Percentiles rank a stretch among this genome's conserved stretches.
Conservation (phyloP, 2,113 vertebrate species). For the Cynocephalus volans region DNA sequence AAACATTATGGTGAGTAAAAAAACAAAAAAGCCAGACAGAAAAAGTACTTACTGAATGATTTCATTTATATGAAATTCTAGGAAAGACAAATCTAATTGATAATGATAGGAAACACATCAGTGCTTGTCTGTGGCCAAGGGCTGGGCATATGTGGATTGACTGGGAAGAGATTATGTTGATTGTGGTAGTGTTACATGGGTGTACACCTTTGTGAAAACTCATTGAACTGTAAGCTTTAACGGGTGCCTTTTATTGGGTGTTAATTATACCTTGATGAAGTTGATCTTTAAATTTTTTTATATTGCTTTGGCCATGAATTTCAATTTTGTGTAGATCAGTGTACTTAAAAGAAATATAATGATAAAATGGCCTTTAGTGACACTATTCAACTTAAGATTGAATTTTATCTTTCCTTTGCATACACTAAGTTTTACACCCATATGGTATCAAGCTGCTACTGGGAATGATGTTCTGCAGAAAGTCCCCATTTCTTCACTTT, state of each 20-base stretch:
- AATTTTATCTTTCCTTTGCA: slow-evolving; percentile 32
- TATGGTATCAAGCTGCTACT: background rate
- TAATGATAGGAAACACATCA: background rate
- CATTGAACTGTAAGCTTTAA: background rate
- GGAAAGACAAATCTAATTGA: background rate
- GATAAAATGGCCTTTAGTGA: background rate
- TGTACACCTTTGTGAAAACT: background rate
- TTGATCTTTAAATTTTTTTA: slow-evolving; percentile 14
- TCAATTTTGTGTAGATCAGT: background rate
- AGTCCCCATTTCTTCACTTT: background rate
- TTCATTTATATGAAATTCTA: background rate
- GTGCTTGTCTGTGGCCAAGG: background rate
- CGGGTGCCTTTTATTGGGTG: background rate
- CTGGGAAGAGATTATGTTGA: background rate
- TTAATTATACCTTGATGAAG: slow-evolving; percentile 28
- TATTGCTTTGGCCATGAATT: background rate
- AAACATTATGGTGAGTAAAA: background rate
- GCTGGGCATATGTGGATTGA: background rate
- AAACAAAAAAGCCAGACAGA: background rate
- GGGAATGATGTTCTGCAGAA: background rate
- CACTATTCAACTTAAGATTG: background rate
- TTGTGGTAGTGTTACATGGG: background rate
- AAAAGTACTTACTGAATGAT: slow-evolving; percentile 6
- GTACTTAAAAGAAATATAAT: slow-evolving; percentile 51
- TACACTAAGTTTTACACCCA: background rate